Evolutionary conservation across 2,888 invertebrate species (phyloP).

Genomic region (Hecatera dysodea): DNA sequence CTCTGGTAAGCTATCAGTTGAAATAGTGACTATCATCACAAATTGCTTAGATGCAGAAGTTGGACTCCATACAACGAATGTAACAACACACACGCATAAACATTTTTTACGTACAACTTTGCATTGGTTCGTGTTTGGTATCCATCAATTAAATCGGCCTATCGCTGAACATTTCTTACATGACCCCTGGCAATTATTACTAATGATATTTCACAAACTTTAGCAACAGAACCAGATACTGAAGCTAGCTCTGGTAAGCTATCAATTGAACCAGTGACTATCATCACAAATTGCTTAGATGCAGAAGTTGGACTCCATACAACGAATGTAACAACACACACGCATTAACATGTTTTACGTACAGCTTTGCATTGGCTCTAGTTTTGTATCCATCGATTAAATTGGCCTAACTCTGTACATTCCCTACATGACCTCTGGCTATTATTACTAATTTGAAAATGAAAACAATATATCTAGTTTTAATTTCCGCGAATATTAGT

Average conservation of each 20-base stretch:
- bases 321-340: not conserved
- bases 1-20: not conserved
- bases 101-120: not conserved
- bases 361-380: too few relatives aligned
- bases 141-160: too few relatives aligned
- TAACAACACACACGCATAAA: not conserved
- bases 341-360: not conserved
- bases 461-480: too few relatives aligned
- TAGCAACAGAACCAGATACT: not conserved
- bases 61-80: not conserved
- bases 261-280: not conserved
- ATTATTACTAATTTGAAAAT: not conserved
- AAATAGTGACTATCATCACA: not conserved
- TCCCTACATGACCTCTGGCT: not conserved
- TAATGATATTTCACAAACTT: conserved; percentile 1
- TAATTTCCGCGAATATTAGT: too few relatives aligned
- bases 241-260: not conserved
- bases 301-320: not conserved
- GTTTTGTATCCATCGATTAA: too few relatives aligned
- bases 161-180: too few relatives aligned
- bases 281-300: not conserved
- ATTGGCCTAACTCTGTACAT: too few relatives aligned
- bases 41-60: not conserved
- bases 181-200: too few relatives aligned
- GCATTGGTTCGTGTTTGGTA: too few relatives aligned